Evolutionary conservation across 1,140 invertebrate species (phyloP), one percentile per base, ranked within the genome.

Genomic region (Aphidius ervi): DNA sequence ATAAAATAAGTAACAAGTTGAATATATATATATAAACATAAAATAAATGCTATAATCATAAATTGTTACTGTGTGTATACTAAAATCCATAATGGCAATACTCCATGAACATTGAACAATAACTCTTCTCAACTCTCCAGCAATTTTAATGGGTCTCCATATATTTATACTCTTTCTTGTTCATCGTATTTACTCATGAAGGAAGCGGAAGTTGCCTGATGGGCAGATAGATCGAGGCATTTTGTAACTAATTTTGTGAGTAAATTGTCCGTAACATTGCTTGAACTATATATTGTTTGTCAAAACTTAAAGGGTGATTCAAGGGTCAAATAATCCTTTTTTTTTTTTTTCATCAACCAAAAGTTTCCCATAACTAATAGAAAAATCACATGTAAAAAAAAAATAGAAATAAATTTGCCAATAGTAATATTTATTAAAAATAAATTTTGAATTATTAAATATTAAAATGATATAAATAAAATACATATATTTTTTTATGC

Each of bases 231-330:
- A 73, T 75, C 73, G 73, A 70, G 23, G 63, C 74, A 69, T 80
- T 79, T 79, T 77, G 76, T 74, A 78, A 75, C 77, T 77, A 77
- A 80, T 80, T 80, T 80, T 68, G 70, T 67, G 77, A 77, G 75
- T 79, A 79, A 80, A 80, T 79, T 79, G 77, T 72, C 75, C 77
- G 78, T 75, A 78, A 80, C 78, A 79, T 80, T 79, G 70, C 72
- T 71, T 74, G 70, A 67, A 69, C 64, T 70, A 56, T 54, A 54
- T 54, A 9, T 41, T 31, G 23, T 50, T 59, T 45, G 47, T 23
- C 49, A 48, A 46, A 59, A 59, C 41, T 31, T 31, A 31, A 31
- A 31, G 23, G 23, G 23, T 31, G 2, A 31, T 31, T 31, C 2
- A 31, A 31, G 23, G 23, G 23, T 31, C 23, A 31, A 31, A 31